These are phyloP conservation scores for Xenopus petersii DNA, from an alignment of 2,797 vertebrate species.

Conservation along the genomic window DNA sequence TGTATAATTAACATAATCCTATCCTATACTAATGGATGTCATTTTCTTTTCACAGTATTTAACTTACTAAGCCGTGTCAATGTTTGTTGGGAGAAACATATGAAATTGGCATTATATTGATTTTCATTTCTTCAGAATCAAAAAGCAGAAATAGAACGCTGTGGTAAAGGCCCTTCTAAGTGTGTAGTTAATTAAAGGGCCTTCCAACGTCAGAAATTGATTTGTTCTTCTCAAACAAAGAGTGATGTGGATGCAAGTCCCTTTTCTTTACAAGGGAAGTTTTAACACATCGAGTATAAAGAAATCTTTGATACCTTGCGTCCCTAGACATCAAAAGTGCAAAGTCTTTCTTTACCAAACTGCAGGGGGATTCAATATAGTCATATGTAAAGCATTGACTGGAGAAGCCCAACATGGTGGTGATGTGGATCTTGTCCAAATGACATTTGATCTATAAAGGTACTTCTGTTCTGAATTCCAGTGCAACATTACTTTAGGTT, in stretches of 20 bases:
- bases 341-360: too few relatives aligned
- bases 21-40: slow-evolving; percentile 26
- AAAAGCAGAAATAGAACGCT: slow-evolving; percentile 49
- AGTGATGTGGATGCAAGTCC: slow-evolving; percentile 40
- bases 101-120: slow-evolving; percentile 54
- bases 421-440: too few relatives aligned
- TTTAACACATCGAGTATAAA: slow-evolving; percentile 14
- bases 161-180: slow-evolving; percentile 36
- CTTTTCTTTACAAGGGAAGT: slow-evolving; percentile 24
- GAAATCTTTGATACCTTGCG: too few relatives aligned
- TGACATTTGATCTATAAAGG: too few relatives aligned
- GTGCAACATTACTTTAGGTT: too few relatives aligned
- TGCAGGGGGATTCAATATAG: too few relatives aligned
- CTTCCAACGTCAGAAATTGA: slow-evolving; percentile 46
- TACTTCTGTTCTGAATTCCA: too few relatives aligned
- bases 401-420: too few relatives aligned
- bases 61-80: slow-evolving; percentile 41
- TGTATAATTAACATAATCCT: slow-evolving; percentile 41
- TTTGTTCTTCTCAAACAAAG: slow-evolving; percentile 53
- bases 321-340: too few relatives aligned
- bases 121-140: slow-evolving; percentile 52
- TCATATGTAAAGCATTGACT: too few relatives aligned
- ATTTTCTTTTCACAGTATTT: slow-evolving; percentile 29
- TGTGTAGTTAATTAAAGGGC: slow-evolving; percentile 51
- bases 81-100: slow-evolving; percentile 49